These are phyloP conservation scores for Sinella curviseta DNA, from an alignment of 1,140 invertebrate species.

Conservation along the genomic window DNA sequence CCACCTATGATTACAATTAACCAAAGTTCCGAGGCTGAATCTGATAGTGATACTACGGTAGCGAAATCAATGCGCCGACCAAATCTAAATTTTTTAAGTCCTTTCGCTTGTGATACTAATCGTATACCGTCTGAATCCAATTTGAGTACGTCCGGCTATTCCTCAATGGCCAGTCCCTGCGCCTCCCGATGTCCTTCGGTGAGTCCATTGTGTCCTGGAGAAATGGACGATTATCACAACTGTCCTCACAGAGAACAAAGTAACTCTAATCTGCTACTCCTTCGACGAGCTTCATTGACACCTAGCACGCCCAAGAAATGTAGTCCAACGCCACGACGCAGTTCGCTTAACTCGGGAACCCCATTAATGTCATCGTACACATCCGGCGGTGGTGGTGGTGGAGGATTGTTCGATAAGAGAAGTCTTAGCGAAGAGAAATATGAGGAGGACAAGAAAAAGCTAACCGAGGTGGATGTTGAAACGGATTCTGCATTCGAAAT, in stretches of 20 bases:
- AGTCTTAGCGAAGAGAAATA: conserved; percentile 35
- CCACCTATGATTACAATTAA: conserved; percentile 74
- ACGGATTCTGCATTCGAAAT: conserved; percentile 46
- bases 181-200: conserved; percentile 74
- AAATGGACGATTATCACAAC: conserved; percentile 62
- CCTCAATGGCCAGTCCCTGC: conserved; percentile 75
- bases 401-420: conserved; percentile 34
- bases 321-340: conserved; percentile 60
- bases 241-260: conserved; percentile 49
- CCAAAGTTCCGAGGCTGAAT: conserved; percentile 71
- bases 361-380: conserved; percentile 48
- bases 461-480: conserved; percentile 28
- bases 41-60: conserved; percentile 62
- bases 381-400: conserved; percentile 33
- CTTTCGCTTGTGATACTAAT: conserved; percentile 70
- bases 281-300: conserved; percentile 53
- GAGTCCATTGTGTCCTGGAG: conserved; percentile 70
- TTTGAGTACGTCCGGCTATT: conserved; percentile 77
- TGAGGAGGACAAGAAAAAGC: conserved; percentile 6
- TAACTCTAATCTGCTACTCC: neutral
- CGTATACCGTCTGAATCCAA: conserved; percentile 76
- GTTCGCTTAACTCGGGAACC: conserved; percentile 19
- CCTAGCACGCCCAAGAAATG: conserved; percentile 56
- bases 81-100: conserved; percentile 72
- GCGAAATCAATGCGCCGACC: conserved; percentile 49